Percentiles rank a stretch among this genome's conserved stretches.
Evolutionary conservation across 2,113 vertebrate species (phyloP).

Genomic region (Rutilus rutilus): DNA sequence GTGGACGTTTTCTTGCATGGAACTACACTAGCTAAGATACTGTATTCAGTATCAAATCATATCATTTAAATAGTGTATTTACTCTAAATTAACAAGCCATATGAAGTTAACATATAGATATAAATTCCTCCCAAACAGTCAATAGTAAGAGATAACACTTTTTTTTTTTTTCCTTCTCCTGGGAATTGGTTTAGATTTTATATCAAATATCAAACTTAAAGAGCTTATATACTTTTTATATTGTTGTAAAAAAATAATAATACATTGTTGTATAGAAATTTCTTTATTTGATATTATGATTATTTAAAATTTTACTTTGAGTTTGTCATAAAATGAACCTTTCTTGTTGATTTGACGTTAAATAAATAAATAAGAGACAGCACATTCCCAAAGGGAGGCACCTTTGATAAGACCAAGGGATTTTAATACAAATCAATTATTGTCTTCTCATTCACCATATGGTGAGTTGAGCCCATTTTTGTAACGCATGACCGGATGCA

Average conservation of each 20-base stretch:
- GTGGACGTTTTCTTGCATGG: not conserved
- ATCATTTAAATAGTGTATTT: not conserved
- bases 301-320: not conserved
- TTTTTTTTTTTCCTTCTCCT: too few relatives aligned
- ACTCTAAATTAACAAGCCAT: not conserved
- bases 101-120: not conserved
- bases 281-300: not conserved
- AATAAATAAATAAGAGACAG: not conserved
- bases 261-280: not conserved
- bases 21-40: not conserved
- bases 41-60: too few relatives aligned
- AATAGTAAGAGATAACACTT: not conserved
- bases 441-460: not conserved
- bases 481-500: slow-evolving; percentile 54
- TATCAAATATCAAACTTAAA: not conserved
- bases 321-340: not conserved
- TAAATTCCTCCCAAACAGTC: not conserved
- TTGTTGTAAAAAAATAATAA: too few relatives aligned
- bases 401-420: not conserved
- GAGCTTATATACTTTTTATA: not conserved
- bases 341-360: not conserved
- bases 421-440: not conserved
- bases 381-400: not conserved
- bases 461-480: not conserved
- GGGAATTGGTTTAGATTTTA: not conserved